Percentiles rank a stretch among this genome's conserved stretches.
Evolutionary conservation across 2,113 vertebrate species (phyloP).

Genomic region (Cygnus atratus): DNA sequence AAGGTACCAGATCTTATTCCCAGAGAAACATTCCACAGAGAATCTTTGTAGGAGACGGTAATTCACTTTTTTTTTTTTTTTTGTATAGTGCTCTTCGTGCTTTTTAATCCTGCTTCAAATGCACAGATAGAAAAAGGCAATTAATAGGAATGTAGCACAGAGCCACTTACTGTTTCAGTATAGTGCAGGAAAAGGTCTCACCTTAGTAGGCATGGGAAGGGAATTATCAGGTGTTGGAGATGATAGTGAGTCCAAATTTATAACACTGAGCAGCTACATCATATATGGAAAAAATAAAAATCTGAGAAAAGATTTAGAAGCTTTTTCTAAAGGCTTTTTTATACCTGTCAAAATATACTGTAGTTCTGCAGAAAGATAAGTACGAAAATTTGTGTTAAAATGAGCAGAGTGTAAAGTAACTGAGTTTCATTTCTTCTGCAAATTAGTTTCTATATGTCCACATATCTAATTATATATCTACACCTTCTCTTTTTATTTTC

Average conservation of each 20-base stretch:
- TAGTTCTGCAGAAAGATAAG: not conserved
- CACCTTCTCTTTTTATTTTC: not conserved
- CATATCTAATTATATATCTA: not conserved
- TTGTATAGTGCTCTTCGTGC: not conserved
- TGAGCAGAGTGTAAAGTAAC: not conserved
- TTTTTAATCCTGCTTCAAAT: not conserved
- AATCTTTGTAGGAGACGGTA: not conserved
- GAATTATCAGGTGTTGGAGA: not conserved
- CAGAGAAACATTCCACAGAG: not conserved
- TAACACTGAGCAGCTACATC: not conserved
- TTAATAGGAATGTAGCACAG: not conserved
- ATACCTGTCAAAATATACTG: not conserved
- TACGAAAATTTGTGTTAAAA: not conserved
- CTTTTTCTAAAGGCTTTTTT: not conserved
- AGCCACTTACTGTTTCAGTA: not conserved
- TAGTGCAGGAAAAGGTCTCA: not conserved
- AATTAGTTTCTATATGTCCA: not conserved
- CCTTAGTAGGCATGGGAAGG: not conserved
- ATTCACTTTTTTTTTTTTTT: not conserved
- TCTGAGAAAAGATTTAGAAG: not conserved
- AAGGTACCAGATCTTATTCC: not conserved
- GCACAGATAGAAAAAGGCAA: not conserved
- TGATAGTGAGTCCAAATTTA: not conserved
- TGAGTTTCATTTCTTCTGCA: not conserved
- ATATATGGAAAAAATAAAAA: not conserved